Conservation (phyloP, 2,113 vertebrate genomes). For the Syrmaticus mikado region DNA sequence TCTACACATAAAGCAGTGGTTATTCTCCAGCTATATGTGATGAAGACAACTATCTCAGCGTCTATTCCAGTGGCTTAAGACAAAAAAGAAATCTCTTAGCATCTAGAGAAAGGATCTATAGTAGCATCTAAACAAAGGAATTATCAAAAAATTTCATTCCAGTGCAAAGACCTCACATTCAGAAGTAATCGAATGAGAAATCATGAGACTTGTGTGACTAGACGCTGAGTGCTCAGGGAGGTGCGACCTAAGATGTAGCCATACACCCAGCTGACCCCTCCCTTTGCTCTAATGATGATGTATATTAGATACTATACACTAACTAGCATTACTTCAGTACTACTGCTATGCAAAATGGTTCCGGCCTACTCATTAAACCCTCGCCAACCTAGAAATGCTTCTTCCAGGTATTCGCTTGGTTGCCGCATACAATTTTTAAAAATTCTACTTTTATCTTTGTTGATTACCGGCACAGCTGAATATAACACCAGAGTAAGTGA, state of each 20-base stretch:
- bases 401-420: background rate
- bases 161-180: background rate
- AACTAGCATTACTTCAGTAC: background rate
- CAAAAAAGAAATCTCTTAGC: background rate
- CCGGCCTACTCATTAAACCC: background rate
- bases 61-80: background rate
- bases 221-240: background rate
- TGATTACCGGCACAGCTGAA: background rate
- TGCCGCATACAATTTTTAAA: accelerated
- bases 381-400: background rate
- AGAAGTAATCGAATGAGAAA: background rate
- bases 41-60: background rate
- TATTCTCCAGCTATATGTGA: background rate
- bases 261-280: background rate
- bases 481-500: background rate
- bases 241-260: background rate
- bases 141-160: background rate
- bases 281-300: background rate
- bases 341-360: background rate
- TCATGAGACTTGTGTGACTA: background rate
- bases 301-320: background rate
- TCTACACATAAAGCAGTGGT: background rate
- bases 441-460: background rate
- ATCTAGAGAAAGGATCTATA: background rate
- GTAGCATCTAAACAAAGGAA: background rate